These are phyloP conservation scores for Elegia similella DNA, from an alignment of 2,888 invertebrate genomes.

Conservation along the genomic window DNA sequence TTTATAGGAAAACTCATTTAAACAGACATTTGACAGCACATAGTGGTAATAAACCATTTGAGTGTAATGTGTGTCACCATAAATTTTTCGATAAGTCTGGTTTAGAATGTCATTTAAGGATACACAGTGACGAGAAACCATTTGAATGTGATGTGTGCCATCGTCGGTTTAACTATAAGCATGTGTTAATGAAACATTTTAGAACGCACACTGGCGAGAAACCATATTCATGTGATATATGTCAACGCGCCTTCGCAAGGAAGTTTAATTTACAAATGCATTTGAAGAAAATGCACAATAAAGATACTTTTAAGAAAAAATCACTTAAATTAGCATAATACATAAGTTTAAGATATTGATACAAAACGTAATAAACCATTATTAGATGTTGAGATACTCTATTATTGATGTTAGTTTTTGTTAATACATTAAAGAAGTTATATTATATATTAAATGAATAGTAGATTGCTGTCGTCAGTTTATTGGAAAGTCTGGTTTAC, in stretches of 20 bases:
- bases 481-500: too few species aligned
- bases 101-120: background rate
- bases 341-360: too few species aligned
- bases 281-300: background rate
- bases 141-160: background rate
- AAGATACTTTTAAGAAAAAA: background rate
- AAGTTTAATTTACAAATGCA: background rate
- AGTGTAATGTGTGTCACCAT: background rate
- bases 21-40: background rate
- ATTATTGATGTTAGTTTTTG: too few species aligned
- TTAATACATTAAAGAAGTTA: too few species aligned
- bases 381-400: too few species aligned
- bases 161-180: background rate
- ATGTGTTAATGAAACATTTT: background rate
- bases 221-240: background rate
- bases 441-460: too few species aligned
- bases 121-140: background rate
- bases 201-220: background rate
- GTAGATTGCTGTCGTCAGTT: too few species aligned
- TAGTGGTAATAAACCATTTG: background rate
- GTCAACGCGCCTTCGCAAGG: background rate
- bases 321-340: too few species aligned
- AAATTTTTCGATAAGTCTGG: background rate
- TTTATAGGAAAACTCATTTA: background rate
- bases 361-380: too few species aligned